Percentiles rank a stretch among this genome's conserved stretches.
These are phyloP conservation scores for Poecilia latipinna DNA, from an alignment of 2,113 vertebrate species.

Conservation along the genomic window DNA sequence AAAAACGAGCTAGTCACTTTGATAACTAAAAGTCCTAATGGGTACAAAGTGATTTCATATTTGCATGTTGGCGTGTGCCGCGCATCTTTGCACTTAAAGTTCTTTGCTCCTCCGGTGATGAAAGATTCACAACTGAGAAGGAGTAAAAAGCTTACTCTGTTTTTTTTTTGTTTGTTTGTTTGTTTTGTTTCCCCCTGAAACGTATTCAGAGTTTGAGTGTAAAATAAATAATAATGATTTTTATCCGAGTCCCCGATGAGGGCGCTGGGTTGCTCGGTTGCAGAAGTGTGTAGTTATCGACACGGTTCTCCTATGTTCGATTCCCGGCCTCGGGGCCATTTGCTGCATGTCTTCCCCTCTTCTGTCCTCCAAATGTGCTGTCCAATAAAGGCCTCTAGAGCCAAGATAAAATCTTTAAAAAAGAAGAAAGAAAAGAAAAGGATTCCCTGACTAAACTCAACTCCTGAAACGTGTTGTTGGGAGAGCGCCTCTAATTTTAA, in stretches of 20 bases:
- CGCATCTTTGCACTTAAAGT: constrained; percentile 13
- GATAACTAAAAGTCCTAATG: constrained; percentile 21
- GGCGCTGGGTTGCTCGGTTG: too few relatives aligned
- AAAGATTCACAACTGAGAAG: constrained; percentile 22
- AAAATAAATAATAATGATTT: background rate
- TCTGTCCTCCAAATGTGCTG: too few relatives aligned
- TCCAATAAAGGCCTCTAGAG: too few relatives aligned
- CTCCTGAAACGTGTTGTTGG: background rate
- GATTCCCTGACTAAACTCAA: background rate
- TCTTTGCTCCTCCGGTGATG: constrained; percentile 5
- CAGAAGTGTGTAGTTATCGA: too few relatives aligned
- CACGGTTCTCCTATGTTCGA: too few relatives aligned
- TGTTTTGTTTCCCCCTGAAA: background rate
- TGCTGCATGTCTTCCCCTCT: too few relatives aligned
- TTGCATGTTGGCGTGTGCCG: constrained; percentile 37
- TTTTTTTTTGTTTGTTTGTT: too few relatives aligned
- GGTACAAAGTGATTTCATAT: constrained; percentile 43
- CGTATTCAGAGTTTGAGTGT: constrained; percentile 10
- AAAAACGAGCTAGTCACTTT: constrained; percentile 22
- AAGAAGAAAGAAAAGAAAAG: too few relatives aligned
- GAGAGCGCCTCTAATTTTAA: too few relatives aligned
- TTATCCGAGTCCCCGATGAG: background rate
- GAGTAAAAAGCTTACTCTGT: background rate
- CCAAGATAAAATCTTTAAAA: too few relatives aligned
- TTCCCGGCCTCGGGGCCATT: too few relatives aligned